Conservation (phyloP, 1,140 invertebrate genomes). For the Probaryconus sp. region DNA sequence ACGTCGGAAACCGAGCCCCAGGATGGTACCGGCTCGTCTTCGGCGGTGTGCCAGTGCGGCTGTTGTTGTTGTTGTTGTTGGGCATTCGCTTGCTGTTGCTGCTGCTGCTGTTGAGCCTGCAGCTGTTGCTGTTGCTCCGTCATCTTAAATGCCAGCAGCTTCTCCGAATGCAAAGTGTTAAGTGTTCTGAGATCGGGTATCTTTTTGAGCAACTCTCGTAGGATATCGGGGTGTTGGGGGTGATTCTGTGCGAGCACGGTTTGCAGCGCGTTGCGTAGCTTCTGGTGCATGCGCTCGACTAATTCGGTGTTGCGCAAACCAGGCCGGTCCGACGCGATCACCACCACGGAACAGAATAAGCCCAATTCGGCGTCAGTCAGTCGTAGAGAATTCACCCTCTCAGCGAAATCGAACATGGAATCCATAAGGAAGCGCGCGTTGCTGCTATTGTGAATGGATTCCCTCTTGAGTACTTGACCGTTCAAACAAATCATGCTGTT, state of each 20-base stretch:
- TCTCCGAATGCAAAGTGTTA: conserved; percentile 97
- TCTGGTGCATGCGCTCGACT: conserved; percentile 94
- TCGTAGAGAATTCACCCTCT: conserved; percentile 92
- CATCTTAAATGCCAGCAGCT: conserved; percentile 94
- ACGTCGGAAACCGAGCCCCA: conserved; percentile 85
- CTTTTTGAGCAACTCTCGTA: conserved; percentile 93
- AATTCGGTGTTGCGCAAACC: conserved; percentile 94
- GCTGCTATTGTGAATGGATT: conserved; percentile 92
- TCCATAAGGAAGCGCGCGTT: conserved; percentile 96
- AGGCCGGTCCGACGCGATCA: conserved; percentile 95
- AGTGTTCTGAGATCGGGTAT: conserved; percentile 96
- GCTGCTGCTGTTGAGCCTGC: conserved; percentile 80
- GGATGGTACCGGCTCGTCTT: conserved; percentile 74
- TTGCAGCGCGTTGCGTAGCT: conserved; percentile 90
- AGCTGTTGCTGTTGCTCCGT: conserved; percentile 90
- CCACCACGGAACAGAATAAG: conserved; percentile 95
- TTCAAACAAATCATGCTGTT: conserved; percentile 96
- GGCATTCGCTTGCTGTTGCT: conserved; percentile 63
- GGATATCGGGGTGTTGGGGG: conserved; percentile 86
- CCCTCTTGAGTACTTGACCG: conserved; percentile 92
- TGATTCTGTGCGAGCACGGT: conserved; percentile 93
- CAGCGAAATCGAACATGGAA: conserved; percentile 98
- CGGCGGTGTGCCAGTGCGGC: conserved; percentile 78
- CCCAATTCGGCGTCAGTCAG: conserved; percentile 95
- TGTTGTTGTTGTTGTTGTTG: conserved; percentile 72